Percentiles rank a stretch among this genome's conserved stretches.
Conservation (phyloP, 2,113 vertebrate genomes). For the Cyrtonyx montezumae region DNA sequence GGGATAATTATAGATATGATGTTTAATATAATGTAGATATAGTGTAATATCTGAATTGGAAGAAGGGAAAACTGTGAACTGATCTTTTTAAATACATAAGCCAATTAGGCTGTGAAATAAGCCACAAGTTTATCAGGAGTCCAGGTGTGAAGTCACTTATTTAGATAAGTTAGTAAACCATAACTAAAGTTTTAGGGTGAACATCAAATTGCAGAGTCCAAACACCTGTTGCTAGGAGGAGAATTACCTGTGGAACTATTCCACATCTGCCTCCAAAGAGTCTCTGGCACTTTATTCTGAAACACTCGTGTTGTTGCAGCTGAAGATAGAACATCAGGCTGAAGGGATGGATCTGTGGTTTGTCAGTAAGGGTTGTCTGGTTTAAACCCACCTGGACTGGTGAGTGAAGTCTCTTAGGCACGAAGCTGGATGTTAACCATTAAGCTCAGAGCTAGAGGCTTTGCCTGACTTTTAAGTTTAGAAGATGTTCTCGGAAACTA, state of each 20-base stretch:
- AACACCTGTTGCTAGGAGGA: not conserved
- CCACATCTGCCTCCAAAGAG: not conserved
- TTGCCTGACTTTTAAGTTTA: not conserved
- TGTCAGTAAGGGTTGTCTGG: not conserved
- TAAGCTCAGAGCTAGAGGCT: not conserved
- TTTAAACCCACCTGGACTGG: not conserved
- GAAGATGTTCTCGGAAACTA: not conserved
- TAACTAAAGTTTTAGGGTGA: not conserved
- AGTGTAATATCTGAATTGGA: not conserved
- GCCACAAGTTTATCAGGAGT: not conserved
- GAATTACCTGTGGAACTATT: not conserved
- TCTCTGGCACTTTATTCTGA: not conserved
- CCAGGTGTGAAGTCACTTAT: not conserved
- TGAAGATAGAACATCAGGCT: not conserved
- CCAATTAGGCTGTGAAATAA: not conserved
- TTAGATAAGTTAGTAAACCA: not conserved
- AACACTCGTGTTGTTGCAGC: not conserved
- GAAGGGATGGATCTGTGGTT: not conserved
- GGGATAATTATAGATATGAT: not conserved
- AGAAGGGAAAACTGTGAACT: not conserved
- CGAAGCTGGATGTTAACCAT: not conserved
- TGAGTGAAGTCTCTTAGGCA: not conserved
- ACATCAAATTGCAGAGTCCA: not conserved
- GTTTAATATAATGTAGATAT: not conserved
- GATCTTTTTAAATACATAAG: not conserved